phyloP scores from a whole-genome alignment of 2,113 vertebrate genomes.

The Antechinus flavipes region DNA sequence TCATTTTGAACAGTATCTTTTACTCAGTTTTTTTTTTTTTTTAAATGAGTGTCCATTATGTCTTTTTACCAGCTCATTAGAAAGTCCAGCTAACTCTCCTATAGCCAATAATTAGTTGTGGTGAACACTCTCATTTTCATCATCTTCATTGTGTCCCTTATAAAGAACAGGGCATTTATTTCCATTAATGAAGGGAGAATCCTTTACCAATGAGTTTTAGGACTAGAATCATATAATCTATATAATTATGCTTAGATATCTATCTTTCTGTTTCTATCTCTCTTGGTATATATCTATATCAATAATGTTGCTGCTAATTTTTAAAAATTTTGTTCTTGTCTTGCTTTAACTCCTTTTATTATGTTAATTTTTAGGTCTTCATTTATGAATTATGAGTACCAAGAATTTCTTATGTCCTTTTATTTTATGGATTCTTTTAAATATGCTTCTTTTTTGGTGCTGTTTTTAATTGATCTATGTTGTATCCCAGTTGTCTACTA shows the following conservation, averaged over 20 bases:
- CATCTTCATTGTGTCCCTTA: not conserved
- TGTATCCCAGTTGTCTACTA: not conserved
- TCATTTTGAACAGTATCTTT: not conserved
- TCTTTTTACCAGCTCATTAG: not conserved
- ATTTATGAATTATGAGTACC: not conserved
- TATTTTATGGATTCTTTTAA: not conserved
- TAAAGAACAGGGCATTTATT: not conserved
- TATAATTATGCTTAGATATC: not conserved
- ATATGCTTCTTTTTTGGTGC: not conserved
- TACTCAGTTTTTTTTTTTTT: not conserved
- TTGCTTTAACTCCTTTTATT: not conserved
- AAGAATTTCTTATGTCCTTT: not conserved
- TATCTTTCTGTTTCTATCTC: not conserved
- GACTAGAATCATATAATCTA: not conserved
- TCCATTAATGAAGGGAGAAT: not conserved
- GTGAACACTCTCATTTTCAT: not conserved
- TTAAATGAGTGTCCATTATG: not conserved
- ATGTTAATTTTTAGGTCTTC: not conserved
- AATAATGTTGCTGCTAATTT: not conserved
- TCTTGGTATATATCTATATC: not conserved
- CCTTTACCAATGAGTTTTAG: not conserved
- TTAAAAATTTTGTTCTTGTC: not conserved
- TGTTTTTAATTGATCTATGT: not conserved
- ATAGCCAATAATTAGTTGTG: not conserved
- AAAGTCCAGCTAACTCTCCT: too few species aligned